Percentiles rank a stretch among this genome's conserved stretches.
phyloP scores from a whole-genome alignment of 2,888 invertebrate genomes.

The Apamea sordens region DNA sequence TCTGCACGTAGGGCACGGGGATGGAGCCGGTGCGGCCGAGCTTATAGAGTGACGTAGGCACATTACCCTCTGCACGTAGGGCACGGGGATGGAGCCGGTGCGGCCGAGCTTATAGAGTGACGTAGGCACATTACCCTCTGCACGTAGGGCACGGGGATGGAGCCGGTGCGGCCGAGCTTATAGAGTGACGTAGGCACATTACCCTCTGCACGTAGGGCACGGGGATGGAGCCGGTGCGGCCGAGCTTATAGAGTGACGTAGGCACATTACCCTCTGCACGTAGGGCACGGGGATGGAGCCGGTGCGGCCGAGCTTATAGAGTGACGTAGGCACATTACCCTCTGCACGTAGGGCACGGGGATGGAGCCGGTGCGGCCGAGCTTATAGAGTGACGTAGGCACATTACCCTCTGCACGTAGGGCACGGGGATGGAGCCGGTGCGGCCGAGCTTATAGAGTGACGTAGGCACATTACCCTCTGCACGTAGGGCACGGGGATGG shows the following conservation, averaged over 20 bases:
- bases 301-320: conserved; percentile 94
- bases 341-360: conserved; percentile 98
- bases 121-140: conserved; percentile 91
- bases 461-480: conserved; percentile 91
- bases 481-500: conserved; percentile 99
- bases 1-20: conserved; percentile 98
- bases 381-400: not conserved
- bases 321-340: conserved; percentile 85
- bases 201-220: conserved; percentile 98
- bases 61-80: conserved; percentile 96
- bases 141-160: conserved; percentile 99
- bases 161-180: conserved; percentile 96
- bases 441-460: conserved; percentile 93
- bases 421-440: conserved; percentile 98
- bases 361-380: conserved; percentile 97
- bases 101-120: conserved; percentile 93
- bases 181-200: not conserved
- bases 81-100: conserved; percentile 98
- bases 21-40: conserved; percentile 97
- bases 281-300: conserved; percentile 99
- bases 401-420: conserved; percentile 96
- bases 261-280: conserved; percentile 93
- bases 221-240: conserved; percentile 97
- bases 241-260: conserved; percentile 88
- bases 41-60: not conserved